These are phyloP conservation scores for Karalla daura DNA, from an alignment of 2,797 vertebrate species.

Conservation along the genomic window DNA sequence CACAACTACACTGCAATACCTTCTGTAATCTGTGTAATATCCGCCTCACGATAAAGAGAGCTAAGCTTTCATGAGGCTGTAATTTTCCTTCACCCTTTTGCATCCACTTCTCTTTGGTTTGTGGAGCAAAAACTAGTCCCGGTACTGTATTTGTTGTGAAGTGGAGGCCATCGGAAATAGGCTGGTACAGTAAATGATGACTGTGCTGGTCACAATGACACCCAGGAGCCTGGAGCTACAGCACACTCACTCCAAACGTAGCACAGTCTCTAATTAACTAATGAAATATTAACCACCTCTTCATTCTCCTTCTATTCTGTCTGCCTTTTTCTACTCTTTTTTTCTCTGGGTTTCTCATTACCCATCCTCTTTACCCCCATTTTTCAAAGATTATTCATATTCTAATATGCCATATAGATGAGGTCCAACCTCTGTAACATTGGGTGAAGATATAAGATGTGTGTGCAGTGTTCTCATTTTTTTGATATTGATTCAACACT, in stretches of 20 bases:
- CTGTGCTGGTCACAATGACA: constrained; percentile 76
- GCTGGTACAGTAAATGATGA: constrained; percentile 80
- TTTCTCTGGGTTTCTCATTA: constrained; percentile 59
- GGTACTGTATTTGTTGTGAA: constrained; percentile 64
- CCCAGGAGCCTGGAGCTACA: constrained; percentile 78
- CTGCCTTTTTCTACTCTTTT: constrained; percentile 59
- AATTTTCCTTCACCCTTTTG: background rate
- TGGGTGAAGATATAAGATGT: constrained; percentile 10
- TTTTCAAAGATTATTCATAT: constrained; percentile 53
- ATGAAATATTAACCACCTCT: constrained; percentile 85
- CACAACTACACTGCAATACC: background rate
- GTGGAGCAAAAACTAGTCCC: constrained; percentile 4
- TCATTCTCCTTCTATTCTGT: constrained; percentile 73
- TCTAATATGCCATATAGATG: constrained; percentile 27
- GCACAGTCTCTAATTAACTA: constrained; percentile 82
- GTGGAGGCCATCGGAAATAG: constrained; percentile 62
- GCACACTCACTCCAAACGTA: constrained; percentile 69
- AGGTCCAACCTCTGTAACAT: constrained; percentile 21
- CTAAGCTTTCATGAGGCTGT: background rate
- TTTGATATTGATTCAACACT: constrained; percentile 25
- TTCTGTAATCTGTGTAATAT: background rate
- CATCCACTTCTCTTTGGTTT: background rate
- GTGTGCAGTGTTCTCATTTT: constrained; percentile 18
- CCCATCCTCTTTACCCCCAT: constrained; percentile 61
- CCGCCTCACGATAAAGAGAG: background rate